These are phyloP conservation scores for Malurus alboscapulatus DNA, from an alignment of 2,113 vertebrate genomes.

Conservation along the genomic window DNA sequence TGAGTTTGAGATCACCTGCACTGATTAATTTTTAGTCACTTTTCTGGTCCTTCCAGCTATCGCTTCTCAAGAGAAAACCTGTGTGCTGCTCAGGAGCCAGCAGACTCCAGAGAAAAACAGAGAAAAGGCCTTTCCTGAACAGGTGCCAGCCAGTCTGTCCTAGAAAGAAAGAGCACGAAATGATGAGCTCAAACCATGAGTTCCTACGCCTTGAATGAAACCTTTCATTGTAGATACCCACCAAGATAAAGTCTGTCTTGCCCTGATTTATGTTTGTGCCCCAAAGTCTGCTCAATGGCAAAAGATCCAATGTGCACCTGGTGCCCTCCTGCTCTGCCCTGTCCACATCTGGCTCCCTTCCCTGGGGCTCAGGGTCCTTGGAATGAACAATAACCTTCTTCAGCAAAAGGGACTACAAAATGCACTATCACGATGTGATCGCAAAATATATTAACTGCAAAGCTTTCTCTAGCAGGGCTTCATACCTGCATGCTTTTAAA, in stretches of 20 bases:
- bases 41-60: not conserved
- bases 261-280: not conserved
- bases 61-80: not conserved
- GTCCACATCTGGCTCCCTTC: not conserved
- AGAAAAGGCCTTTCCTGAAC: not conserved
- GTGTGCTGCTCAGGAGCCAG: not conserved
- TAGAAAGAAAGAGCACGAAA: not conserved
- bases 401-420: not conserved
- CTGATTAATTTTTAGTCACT: not conserved
- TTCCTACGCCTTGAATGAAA: not conserved
- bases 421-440: accelerated
- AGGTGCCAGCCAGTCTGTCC: not conserved
- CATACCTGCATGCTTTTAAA: not conserved
- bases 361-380: not conserved
- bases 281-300: not conserved
- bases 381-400: not conserved
- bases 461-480: not conserved
- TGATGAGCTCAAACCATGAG: not conserved
- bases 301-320: not conserved
- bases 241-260: not conserved
- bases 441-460: not conserved
- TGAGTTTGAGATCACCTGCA: not conserved
- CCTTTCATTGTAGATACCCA: not conserved
- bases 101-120: not conserved
- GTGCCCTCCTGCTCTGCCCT: not conserved